A percentile compares a stretch with the other conserved stretches of the same genome.
Evolutionary conservation across 2,888 invertebrate species (phyloP).

Genomic region (Drosophila hawaiiensis): DNA sequence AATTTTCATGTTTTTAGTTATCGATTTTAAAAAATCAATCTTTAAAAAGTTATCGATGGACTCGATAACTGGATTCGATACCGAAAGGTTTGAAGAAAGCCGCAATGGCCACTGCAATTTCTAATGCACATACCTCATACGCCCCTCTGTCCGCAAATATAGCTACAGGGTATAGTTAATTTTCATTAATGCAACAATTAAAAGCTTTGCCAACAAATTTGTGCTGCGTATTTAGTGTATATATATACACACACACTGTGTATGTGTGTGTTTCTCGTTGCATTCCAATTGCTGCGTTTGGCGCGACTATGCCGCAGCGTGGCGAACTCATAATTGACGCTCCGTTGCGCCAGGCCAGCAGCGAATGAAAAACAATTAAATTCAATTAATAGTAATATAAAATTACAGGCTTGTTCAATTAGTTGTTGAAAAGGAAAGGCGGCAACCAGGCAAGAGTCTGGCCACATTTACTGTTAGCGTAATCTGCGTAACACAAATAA

Average conservation of each 20-base stretch:
- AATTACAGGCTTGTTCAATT: constrained; percentile 56
- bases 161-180: constrained; percentile 34
- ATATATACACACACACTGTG: no score
- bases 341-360: constrained; percentile 52
- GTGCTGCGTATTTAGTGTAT: constrained; percentile 9
- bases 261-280: constrained; percentile 48
- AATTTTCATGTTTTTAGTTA: neutral
- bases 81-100: neutral
- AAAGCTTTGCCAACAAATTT: constrained; percentile 40
- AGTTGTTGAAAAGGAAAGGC: constrained; percentile 24
- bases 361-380: constrained; percentile 76
- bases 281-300: constrained; percentile 65
- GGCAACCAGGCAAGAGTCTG: neutral
- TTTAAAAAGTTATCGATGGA: neutral
- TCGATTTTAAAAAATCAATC: neutral
- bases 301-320: constrained; percentile 51
- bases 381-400: constrained; percentile 74
- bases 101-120: neutral
- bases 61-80: no score
- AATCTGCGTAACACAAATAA: constrained; percentile 36
- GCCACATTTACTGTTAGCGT: constrained; percentile 21
- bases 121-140: neutral
- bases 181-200: constrained; percentile 50
- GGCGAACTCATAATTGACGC: constrained; percentile 66
- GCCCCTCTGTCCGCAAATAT: neutral